These are phyloP conservation scores for Dermolepida albohirtum DNA, from an alignment of 2,888 invertebrate genomes.

Conservation along the genomic window DNA sequence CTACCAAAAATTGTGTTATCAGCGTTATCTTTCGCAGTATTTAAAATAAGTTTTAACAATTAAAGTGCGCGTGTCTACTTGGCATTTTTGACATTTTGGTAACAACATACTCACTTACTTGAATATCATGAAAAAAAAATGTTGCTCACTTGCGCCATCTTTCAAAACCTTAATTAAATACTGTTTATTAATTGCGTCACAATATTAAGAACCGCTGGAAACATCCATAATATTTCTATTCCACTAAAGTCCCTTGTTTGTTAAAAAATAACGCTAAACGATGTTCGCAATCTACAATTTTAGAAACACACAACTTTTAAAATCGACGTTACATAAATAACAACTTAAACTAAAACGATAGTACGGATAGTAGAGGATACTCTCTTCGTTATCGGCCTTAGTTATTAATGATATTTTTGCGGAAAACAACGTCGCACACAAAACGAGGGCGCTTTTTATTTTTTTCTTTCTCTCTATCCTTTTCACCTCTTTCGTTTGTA, in stretches of 20 bases:
- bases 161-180: too few relatives aligned
- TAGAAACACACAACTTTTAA: constrained; percentile 8
- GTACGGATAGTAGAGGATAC: not conserved
- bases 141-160: too few relatives aligned
- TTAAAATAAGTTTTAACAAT: too few relatives aligned
- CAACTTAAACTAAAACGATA: not conserved
- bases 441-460: constrained; percentile 20
- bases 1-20: too few relatives aligned
- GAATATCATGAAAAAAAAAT: too few relatives aligned
- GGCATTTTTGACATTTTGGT: too few relatives aligned
- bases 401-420: constrained; percentile 37
- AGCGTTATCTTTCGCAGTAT: too few relatives aligned
- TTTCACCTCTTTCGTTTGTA: constrained; percentile 10
- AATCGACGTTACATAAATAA: constrained; percentile 22
- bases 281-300: constrained; percentile 19
- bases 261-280: constrained; percentile 3
- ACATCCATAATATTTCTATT: not conserved
- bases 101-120: too few relatives aligned
- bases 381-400: constrained; percentile 25
- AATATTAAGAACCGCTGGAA: too few relatives aligned
- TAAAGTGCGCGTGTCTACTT: too few relatives aligned
- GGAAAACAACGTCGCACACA: constrained; percentile 22
- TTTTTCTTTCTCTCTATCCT: not conserved
- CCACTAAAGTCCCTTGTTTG: constrained; percentile 7
- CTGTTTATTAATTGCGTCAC: too few relatives aligned